Percentiles rank a stretch among this genome's conserved stretches.
Evolutionary conservation across 2,888 invertebrate genomes (phyloP).

Genomic region (Dicyrtoma fusca): DNA sequence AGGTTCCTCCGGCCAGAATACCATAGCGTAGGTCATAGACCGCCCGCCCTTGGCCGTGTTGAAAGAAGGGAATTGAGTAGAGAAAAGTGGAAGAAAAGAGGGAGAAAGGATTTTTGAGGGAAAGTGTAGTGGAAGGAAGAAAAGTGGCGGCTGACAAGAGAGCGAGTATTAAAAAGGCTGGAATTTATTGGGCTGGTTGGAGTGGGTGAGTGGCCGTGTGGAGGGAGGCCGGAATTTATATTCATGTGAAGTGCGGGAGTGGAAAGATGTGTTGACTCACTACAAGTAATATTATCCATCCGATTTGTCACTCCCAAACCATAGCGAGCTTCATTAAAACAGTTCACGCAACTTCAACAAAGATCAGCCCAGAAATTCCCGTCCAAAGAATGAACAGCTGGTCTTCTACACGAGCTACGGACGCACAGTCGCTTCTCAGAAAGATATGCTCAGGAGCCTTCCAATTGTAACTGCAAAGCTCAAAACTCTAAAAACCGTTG

Average conservation of each 20-base stretch:
- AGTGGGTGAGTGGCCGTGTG: neutral
- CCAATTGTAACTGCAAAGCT: too few species aligned
- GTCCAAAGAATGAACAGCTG: conserved; percentile 7
- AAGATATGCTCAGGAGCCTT: too few species aligned
- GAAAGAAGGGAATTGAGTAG: neutral
- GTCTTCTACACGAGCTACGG: too few species aligned
- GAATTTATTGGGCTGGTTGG: conserved; percentile 25
- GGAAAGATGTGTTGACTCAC: conserved; percentile 24
- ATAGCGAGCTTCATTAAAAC: conserved; percentile 28
- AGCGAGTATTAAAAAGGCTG: conserved; percentile 22
- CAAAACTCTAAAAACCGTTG: too few species aligned
- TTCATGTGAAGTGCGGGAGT: conserved; percentile 28
- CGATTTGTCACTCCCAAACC: conserved; percentile 20
- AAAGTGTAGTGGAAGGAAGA: neutral
- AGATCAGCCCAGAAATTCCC: conserved; percentile 10
- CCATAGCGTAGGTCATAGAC: neutral
- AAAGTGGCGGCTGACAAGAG: neutral
- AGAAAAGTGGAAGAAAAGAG: neutral
- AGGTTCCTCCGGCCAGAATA: too few species aligned
- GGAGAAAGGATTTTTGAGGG: neutral
- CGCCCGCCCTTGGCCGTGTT: neutral
- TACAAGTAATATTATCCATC: neutral
- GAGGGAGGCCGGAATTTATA: conserved; percentile 23
- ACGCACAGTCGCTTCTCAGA: too few species aligned
- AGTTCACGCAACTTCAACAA: conserved; percentile 24